These are phyloP conservation scores for Tapirus indicus DNA, from an alignment of 2,797 vertebrate species.

Conservation along the genomic window DNA sequence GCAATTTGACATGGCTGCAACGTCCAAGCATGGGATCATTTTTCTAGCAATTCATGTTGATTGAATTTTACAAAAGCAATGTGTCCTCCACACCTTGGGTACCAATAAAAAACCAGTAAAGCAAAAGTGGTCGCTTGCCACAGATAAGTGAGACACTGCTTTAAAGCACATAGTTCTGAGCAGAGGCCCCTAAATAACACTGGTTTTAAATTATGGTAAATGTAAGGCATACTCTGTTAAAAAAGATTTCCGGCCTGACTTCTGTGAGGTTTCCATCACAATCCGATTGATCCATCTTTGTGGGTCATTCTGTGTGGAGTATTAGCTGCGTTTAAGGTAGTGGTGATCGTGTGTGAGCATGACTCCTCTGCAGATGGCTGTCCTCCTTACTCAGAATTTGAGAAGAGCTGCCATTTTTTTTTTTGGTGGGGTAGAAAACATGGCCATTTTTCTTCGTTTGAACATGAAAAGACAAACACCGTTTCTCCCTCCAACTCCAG, in stretches of 20 bases:
- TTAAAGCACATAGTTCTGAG: background rate
- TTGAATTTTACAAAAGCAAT: slow-evolving; percentile 7
- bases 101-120: background rate
- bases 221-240: background rate
- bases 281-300: background rate
- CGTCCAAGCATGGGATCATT: background rate
- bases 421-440: background rate
- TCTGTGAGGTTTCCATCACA: background rate
- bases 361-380: background rate
- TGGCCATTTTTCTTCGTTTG: background rate
- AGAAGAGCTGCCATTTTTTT: background rate
- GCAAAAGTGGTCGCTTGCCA: background rate
- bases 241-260: background rate
- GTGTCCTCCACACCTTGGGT: background rate
- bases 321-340: background rate
- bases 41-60: background rate
- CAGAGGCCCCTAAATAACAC: background rate
- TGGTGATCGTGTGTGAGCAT: background rate
- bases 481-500: background rate
- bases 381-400: background rate
- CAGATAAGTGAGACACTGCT: background rate
- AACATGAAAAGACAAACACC: background rate
- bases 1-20: background rate
- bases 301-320: background rate
- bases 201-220: background rate